These are phyloP conservation scores for Poecilobothrus nobilitatus DNA, from an alignment of 2,888 invertebrate species.

Conservation along the genomic window DNA sequence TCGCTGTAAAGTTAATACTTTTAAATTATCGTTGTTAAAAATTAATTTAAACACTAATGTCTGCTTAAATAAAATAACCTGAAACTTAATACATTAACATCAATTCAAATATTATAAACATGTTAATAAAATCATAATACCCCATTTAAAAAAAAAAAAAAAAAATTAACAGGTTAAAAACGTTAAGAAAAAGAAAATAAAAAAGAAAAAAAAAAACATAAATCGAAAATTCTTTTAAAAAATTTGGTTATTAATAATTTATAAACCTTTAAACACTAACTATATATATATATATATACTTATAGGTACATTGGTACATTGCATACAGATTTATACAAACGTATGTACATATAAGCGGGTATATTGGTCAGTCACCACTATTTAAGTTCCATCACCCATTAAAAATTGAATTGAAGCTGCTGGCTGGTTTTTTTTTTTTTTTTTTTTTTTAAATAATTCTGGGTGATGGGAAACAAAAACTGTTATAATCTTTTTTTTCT, in stretches of 20 bases:
- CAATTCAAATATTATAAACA: not conserved
- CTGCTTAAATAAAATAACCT: no score
- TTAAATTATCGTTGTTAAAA: no score
- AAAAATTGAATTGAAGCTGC: not conserved
- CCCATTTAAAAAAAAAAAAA: no score
- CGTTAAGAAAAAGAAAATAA: not conserved
- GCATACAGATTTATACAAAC: not conserved
- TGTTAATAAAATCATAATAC: not conserved
- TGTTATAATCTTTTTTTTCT: not conserved
- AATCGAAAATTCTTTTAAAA: conserved; percentile 17
- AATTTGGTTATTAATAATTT: conserved; percentile 18
- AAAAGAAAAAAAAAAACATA: conserved; percentile 14
- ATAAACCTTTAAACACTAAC: conserved; percentile 10
- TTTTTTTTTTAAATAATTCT: not conserved
- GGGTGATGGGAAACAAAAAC: not conserved
- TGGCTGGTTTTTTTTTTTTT: not conserved
- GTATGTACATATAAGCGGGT: not conserved
- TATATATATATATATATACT: no score
- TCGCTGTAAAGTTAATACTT: no score
- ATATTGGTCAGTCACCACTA: not conserved
- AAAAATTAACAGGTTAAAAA: no score
- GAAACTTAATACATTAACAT: no score
- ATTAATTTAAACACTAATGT: no score
- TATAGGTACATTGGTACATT: no score
- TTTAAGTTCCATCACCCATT: not conserved